Conservation (phyloP, 2,888 invertebrate genomes). For the Dryomyza anilis region DNA sequence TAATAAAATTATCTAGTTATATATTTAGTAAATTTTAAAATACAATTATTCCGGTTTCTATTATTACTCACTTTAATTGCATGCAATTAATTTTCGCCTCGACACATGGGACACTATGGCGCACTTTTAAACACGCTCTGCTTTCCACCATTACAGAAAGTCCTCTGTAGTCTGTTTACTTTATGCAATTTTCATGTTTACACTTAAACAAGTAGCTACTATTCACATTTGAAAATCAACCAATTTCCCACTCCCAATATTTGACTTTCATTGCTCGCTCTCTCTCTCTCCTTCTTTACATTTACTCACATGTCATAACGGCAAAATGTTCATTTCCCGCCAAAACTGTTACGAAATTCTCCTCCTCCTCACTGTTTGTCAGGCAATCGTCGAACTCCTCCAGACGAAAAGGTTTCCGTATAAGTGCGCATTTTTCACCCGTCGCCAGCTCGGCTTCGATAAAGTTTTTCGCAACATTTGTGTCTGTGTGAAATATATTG, state of each 20-base stretch:
- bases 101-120: neutral
- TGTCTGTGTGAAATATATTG: slow-evolving; percentile 51
- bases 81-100: neutral
- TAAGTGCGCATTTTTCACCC: slow-evolving; percentile 46
- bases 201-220: neutral
- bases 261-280: too few relatives aligned
- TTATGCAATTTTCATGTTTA: neutral
- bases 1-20: too few relatives aligned
- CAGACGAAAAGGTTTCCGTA: slow-evolving; percentile 56
- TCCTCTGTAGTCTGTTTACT: neutral
- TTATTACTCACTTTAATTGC: slow-evolving; percentile 1
- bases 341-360: slow-evolving; percentile 52
- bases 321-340: slow-evolving; percentile 60
- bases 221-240: neutral
- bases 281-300: neutral
- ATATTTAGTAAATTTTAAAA: too few relatives aligned
- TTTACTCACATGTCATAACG: slow-evolving; percentile 56
- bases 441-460: slow-evolving; percentile 44
- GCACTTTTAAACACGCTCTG: too few relatives aligned
- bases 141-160: neutral
- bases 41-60: too few relatives aligned
- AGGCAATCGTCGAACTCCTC: slow-evolving; percentile 56
- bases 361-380: slow-evolving; percentile 53
- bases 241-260: neutral
- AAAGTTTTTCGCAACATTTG: slow-evolving; percentile 51